A percentile compares a stretch with the other conserved stretches of the same genome.
Conservation (phyloP, 2,113 vertebrate species). For the Ptychochromis oligacanthus region DNA sequence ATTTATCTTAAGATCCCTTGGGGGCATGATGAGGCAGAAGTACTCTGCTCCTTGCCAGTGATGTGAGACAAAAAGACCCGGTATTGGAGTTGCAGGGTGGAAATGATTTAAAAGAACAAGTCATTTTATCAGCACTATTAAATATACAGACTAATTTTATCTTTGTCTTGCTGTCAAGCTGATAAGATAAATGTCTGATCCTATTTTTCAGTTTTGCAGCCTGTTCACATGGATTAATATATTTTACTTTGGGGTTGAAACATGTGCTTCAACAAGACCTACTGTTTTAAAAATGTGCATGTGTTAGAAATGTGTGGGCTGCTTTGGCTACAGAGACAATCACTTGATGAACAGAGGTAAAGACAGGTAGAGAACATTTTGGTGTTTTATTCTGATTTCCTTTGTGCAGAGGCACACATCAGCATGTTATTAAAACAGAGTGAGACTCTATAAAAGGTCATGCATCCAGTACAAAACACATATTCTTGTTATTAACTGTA, state of each 20-base stretch:
- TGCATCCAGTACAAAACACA: neutral
- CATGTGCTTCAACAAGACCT: neutral
- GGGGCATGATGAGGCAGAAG: neutral
- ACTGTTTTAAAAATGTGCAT: neutral
- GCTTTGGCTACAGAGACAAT: neutral
- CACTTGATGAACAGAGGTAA: neutral
- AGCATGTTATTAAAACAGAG: conserved; percentile 3
- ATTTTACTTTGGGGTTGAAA: neutral
- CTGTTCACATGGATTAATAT: neutral
- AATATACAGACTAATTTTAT: neutral
- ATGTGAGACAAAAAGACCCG: neutral
- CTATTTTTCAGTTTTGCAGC: neutral
- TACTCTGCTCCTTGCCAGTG: neutral
- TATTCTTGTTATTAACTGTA: neutral
- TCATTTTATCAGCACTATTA: neutral
- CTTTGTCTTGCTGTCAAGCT: conserved; percentile 15
- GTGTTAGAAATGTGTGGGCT: neutral
- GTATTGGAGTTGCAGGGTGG: neutral
- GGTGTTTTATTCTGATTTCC: neutral
- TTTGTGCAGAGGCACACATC: neutral
- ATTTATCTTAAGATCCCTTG: neutral
- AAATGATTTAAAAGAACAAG: neutral
- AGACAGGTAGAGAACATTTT: neutral
- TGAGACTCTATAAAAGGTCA: conserved; percentile 14
- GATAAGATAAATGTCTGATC: neutral